Evolutionary conservation across 2,113 vertebrate genomes (phyloP).

Genomic region (Myotis davidii): DNA sequence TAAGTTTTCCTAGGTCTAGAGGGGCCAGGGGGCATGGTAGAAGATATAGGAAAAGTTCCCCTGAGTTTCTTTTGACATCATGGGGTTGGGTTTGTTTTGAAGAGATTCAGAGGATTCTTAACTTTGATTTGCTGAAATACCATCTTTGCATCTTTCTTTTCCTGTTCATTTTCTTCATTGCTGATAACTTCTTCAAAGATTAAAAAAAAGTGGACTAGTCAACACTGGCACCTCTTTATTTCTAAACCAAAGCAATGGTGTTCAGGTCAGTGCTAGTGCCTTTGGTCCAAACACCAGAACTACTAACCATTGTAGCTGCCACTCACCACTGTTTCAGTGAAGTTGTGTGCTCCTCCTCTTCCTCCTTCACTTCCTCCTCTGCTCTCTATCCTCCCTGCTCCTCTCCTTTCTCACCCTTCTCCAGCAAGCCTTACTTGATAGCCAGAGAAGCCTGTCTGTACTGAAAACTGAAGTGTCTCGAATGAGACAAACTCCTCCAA

Average conservation of each 20-base stretch:
- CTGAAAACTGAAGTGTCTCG: not conserved
- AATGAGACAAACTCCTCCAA: not conserved
- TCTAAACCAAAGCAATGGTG: not conserved
- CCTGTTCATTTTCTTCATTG: not conserved
- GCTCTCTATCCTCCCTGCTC: fast-evolving
- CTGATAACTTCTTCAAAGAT: not conserved
- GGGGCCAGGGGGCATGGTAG: not conserved
- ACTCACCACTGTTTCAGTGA: not conserved
- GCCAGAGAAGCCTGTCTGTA: not conserved
- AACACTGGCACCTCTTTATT: not conserved
- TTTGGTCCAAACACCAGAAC: not conserved
- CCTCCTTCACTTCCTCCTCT: not conserved
- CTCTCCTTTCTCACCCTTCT: too few species aligned
- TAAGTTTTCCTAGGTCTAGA: not conserved
- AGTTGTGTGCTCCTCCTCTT: not conserved
- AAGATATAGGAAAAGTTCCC: not conserved
- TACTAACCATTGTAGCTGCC: too few species aligned
- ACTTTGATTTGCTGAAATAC: not conserved
- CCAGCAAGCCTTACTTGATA: too few species aligned
- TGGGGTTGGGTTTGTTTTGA: not conserved
- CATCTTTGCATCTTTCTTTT: not conserved
- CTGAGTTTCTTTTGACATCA: not conserved
- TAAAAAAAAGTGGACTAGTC: not conserved
- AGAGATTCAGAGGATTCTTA: not conserved
- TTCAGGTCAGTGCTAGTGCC: too few species aligned